Percentiles rank a stretch among this genome's conserved stretches.
Evolutionary conservation across 2,888 invertebrate genomes (phyloP).

Genomic region (Macaria notata): DNA sequence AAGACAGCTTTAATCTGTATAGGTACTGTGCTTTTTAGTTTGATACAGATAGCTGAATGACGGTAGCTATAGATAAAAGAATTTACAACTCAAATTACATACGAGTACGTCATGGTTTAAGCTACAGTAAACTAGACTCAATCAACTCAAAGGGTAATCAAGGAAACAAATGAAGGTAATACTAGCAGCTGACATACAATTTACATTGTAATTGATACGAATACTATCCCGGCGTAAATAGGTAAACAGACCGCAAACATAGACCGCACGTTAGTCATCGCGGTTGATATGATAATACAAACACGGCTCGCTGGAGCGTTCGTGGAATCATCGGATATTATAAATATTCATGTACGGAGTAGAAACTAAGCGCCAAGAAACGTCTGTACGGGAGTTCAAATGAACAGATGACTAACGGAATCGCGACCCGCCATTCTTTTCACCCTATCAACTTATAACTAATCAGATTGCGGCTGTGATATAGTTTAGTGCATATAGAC

Average conservation of each 20-base stretch:
- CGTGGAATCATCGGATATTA: conserved; percentile 28
- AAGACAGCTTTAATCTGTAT: no score
- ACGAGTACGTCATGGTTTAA: no score
- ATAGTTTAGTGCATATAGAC: no score
- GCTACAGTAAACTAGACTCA: no score
- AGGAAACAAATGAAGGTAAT: not conserved
- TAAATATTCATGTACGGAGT: conserved; percentile 34
- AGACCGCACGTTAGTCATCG: conserved; percentile 44
- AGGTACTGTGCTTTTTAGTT: no score
- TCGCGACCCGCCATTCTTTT: conserved; percentile 56
- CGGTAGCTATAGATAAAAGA: no score
- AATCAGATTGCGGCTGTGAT: not conserved
- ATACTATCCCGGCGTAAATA: conserved; percentile 29
- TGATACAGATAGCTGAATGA: no score
- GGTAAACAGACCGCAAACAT: conserved; percentile 37
- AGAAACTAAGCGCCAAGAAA: conserved; percentile 21
- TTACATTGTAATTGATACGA: conserved; percentile 34
- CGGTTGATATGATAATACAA: conserved; percentile 32
- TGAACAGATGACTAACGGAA: conserved; percentile 67
- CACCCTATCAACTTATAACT: conserved; percentile 11
- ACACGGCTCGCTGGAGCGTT: conserved; percentile 27
- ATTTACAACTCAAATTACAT: no score
- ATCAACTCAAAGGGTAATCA: no score
- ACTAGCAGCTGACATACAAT: not conserved
- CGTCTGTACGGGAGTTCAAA: conserved; percentile 52